phyloP scores from a whole-genome alignment of 2,797 vertebrate species.

The Chrosomus eos region DNA sequence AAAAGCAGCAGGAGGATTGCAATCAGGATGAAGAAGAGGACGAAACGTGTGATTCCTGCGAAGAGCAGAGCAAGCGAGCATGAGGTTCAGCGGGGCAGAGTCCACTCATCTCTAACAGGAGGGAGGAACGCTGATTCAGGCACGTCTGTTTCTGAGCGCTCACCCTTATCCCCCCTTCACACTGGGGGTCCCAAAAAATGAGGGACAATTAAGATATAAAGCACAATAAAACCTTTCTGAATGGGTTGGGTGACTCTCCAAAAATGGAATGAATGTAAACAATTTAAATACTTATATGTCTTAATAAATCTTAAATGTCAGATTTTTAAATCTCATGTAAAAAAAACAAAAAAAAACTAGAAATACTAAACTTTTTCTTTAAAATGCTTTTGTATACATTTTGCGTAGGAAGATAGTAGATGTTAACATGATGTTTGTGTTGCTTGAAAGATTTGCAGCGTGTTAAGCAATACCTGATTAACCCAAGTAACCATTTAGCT shows the following conservation, averaged over 20 bases:
- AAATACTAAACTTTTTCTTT: background rate
- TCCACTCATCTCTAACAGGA: constrained; percentile 47
- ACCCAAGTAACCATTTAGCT: constrained; percentile 50
- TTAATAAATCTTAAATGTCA: background rate
- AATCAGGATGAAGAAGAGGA: constrained; percentile 55
- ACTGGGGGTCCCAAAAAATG: constrained; percentile 39
- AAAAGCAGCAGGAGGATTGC: constrained; percentile 45
- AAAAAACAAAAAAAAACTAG: background rate
- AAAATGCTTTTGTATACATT: background rate
- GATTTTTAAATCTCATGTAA: background rate
- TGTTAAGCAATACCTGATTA: constrained; percentile 46
- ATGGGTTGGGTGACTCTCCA: background rate
- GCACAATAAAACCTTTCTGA: background rate
- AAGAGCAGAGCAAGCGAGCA: constrained; percentile 59
- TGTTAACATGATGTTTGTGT: constrained; percentile 16
- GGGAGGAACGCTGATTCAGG: constrained; percentile 58
- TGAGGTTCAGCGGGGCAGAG: constrained; percentile 62
- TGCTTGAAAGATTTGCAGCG: constrained; percentile 26
- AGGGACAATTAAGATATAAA: constrained; percentile 23
- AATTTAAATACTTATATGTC: accelerated
- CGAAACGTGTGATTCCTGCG: constrained; percentile 56
- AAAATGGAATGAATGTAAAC: background rate
- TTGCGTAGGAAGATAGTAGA: background rate
- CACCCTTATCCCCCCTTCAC: constrained; percentile 55
- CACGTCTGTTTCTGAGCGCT: constrained; percentile 53